These are phyloP conservation scores for Operophtera brumata DNA, from an alignment of 2,888 invertebrate genomes.

Conservation along the genomic window DNA sequence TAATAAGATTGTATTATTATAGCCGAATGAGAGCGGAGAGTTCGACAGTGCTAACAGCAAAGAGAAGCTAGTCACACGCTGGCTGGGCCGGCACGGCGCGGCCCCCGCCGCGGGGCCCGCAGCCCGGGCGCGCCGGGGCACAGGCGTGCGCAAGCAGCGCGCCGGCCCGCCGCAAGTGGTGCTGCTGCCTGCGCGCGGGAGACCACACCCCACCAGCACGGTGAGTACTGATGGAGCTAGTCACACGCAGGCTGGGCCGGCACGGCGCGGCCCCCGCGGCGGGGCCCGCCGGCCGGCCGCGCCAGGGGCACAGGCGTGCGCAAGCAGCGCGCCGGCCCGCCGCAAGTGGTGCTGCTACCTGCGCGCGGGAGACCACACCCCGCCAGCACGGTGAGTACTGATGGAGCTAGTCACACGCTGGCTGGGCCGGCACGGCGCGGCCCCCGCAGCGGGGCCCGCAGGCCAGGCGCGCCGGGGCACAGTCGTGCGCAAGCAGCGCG, in stretches of 20 bases:
- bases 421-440: constrained; percentile 72
- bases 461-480: constrained; percentile 21
- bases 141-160: constrained; percentile 60
- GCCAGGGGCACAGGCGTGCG: too few species aligned
- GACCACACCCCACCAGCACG: constrained; percentile 63
- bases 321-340: constrained; percentile 56
- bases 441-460: constrained; percentile 22
- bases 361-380: constrained; percentile 52
- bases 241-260: too few species aligned
- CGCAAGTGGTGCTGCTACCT: constrained; percentile 59
- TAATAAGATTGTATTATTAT: too few species aligned
- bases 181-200: constrained; percentile 58
- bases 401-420: constrained; percentile 79
- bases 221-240: constrained; percentile 45
- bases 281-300: too few species aligned
- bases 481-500: constrained; percentile 61
- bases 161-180: constrained; percentile 53
- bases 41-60: constrained; percentile 76
- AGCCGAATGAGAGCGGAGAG: constrained; percentile 54
- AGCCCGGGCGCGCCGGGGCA: constrained; percentile 23
- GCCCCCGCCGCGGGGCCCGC: constrained; percentile 21
- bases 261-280: too few species aligned
- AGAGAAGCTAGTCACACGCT: constrained; percentile 79
- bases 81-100: constrained; percentile 75
- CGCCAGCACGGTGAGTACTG: constrained; percentile 69